Conservation (phyloP, 2,113 vertebrate species). For the Misgurnus mizolepis region DNA sequence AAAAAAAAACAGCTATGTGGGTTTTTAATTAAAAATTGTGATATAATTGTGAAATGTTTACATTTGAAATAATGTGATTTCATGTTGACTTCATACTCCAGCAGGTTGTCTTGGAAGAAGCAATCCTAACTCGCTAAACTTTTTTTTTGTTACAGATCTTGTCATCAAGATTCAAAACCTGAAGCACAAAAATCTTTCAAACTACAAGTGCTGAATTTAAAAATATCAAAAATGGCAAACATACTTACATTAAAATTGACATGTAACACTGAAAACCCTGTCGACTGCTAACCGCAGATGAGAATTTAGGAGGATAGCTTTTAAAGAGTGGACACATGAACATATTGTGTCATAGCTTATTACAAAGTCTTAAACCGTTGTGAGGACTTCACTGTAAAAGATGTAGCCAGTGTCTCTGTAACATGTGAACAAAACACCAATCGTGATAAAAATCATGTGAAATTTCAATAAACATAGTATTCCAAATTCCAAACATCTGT, state of each 20-base stretch:
- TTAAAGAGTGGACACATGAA: not conserved
- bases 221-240: not conserved
- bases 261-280: conserved; percentile 22
- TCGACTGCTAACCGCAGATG: not conserved
- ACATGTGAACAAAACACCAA: conserved; percentile 33
- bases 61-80: not conserved
- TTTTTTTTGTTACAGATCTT: not conserved
- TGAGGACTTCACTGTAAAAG: not conserved
- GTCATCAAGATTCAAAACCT: not conserved
- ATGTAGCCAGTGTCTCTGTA: not conserved
- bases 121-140: not conserved
- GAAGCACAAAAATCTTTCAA: not conserved
- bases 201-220: not conserved
- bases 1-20: no score
- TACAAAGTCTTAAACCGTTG: not conserved
- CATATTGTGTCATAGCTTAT: not conserved
- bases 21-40: no score
- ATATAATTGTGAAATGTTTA: not conserved
- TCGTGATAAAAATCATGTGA: not conserved
- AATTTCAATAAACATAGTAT: conserved; percentile 40
- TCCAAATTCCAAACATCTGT: conserved; percentile 42
- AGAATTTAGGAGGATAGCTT: conserved; percentile 12
- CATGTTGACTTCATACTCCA: not conserved
- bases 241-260: not conserved
- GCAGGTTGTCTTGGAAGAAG: not conserved